Conservation (phyloP, 2,113 vertebrate genomes). For the Prionailurus viverrinus region DNA sequence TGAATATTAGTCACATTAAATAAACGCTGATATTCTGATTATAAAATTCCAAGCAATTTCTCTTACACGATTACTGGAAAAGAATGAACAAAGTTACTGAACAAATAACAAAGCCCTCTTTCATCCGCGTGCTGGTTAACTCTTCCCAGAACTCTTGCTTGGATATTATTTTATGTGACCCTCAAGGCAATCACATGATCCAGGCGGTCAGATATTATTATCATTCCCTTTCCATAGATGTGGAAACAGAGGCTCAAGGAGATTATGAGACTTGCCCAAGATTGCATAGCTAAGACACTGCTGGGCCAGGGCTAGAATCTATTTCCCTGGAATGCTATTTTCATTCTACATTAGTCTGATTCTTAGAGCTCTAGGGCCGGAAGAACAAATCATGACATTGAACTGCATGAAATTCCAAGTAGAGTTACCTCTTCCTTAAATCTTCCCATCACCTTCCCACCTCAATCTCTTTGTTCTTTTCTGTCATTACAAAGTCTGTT, state of each 20-base stretch:
- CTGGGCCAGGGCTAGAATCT: neutral
- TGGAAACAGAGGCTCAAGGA: neutral
- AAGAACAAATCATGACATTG: neutral
- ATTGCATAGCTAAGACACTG: neutral
- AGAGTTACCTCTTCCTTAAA: neutral
- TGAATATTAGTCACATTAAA: slow-evolving; percentile 81
- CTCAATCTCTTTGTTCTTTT: neutral
- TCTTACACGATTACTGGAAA: slow-evolving; percentile 74
- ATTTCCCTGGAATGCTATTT: neutral
- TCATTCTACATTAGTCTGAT: neutral
- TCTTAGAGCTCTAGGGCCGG: neutral
- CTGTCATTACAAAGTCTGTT: neutral
- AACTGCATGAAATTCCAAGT: neutral
- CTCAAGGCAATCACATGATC: slow-evolving; percentile 7
- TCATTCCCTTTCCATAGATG: slow-evolving; percentile 19
- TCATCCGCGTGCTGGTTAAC: slow-evolving; percentile 64
- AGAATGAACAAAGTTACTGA: slow-evolving; percentile 71
- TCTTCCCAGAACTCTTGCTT: slow-evolving; percentile 71
- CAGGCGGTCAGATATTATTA: slow-evolving; percentile 2
- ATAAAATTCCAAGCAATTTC: slow-evolving; percentile 80
- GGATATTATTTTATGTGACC: slow-evolving; percentile 53
- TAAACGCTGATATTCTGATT: slow-evolving; percentile 80
- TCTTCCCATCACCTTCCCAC: neutral
- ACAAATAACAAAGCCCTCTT: slow-evolving; percentile 55
- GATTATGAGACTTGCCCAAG: neutral